Evolutionary conservation across 1,140 invertebrate species (phyloP).

Genomic region (Hormaphis cornu): DNA sequence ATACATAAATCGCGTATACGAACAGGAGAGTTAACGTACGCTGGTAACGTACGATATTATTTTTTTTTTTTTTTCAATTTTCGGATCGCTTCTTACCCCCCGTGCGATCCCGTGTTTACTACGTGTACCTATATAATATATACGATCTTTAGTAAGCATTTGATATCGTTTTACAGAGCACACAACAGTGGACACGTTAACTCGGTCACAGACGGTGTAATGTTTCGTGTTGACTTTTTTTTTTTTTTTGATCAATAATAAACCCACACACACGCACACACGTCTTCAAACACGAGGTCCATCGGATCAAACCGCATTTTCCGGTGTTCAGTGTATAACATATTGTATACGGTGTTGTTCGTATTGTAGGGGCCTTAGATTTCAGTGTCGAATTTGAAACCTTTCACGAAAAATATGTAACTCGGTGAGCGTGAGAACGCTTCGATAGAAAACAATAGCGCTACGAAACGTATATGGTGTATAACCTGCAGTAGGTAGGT

Average conservation of each 20-base stretch:
- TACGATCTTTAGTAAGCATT: conserved; percentile 22
- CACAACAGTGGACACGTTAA: conserved; percentile 30
- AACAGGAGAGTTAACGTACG: no score
- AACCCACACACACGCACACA: conserved; percentile 19
- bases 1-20: no score
- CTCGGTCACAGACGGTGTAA: conserved; percentile 24
- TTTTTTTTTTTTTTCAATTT: neutral
- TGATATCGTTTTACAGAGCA: conserved; percentile 28
- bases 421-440: conserved; percentile 12
- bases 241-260: conserved; percentile 28
- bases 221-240: conserved; percentile 27
- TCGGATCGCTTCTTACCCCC: neutral
- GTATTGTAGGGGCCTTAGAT: conserved; percentile 5
- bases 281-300: neutral
- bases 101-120: conserved; percentile 12
- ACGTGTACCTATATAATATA: neutral
- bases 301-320: conserved; percentile 26
- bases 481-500: no score
- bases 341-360: neutral
- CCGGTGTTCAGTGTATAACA: conserved; percentile 7
- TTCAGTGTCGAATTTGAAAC: conserved; percentile 27
- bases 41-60: no score
- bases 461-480: no score
- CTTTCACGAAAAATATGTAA: neutral
- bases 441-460: neutral